These are phyloP conservation scores for Spongilla lacustris DNA, from an alignment of 37 sponge, comb jelly and placozoan genomes.

Conservation along the genomic window DNA sequence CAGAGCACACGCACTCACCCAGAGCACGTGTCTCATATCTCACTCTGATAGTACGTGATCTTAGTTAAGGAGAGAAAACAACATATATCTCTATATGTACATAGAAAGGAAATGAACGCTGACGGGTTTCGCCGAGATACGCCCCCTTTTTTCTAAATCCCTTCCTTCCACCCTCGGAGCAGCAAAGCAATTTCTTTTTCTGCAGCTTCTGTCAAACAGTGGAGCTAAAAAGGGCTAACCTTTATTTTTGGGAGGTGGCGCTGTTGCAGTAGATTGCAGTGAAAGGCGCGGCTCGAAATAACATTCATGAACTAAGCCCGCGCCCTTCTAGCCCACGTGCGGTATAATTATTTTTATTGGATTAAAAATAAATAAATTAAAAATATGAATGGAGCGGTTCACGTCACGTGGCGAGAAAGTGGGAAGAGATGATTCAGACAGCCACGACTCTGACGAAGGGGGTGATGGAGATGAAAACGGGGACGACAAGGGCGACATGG, in stretches of 20 bases:
- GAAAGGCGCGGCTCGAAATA: neutral
- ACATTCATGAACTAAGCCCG: neutral
- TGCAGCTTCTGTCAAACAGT: neutral
- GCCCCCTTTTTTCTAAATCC: neutral
- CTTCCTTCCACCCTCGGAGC: neutral
- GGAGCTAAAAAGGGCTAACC: neutral
- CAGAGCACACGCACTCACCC: neutral
- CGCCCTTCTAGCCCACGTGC: neutral
- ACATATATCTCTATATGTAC: too few species aligned
- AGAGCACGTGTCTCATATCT: neutral
- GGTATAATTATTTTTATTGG: too few species aligned
- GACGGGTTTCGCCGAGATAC: neutral
- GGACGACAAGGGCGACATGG: conserved; percentile 11
- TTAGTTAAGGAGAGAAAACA: neutral
- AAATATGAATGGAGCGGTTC: neutral
- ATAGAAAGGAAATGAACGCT: too few species aligned
- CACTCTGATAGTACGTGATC: neutral
- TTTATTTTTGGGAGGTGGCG: neutral
- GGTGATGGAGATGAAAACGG: conserved; percentile 35
- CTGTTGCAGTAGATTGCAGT: neutral
- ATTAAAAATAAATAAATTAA: neutral
- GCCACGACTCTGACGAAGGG: neutral
- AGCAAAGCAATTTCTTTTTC: neutral
- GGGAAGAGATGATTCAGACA: neutral
- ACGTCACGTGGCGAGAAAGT: neutral